Base-by-base conservation (phyloP, 2,797 vertebrate genomes). In the Pantherophis alleghaniensis region DNA sequence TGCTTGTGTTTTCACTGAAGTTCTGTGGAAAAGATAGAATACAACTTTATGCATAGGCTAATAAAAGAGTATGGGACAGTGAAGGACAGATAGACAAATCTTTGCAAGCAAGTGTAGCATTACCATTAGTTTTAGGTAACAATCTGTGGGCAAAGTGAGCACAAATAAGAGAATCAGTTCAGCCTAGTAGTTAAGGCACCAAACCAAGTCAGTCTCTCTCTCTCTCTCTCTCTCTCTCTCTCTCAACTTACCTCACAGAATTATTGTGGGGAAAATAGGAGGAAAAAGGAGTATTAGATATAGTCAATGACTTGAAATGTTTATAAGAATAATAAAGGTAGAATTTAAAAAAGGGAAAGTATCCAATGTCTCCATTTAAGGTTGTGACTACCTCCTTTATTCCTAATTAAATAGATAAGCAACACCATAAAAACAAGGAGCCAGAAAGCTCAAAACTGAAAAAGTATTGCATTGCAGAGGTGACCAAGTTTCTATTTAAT, bases 1-100 rank as follows among this genome's bases (percentile, higher is more conserved):
- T 90, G 90, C 37, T 51, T 28, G 69, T 86, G 56, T 37, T 94
- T 24, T 86, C 59, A 90, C n/a, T 0, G 55, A 24, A 0, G 0
- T 87, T 95, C 26, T 87, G 24, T 93, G 18, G 55, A 94, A 90
- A 18, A 94, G 87, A 74, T 12, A 11, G 7, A 92, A 90, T 37
- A 56, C 24, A 55, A 93, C 91, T 2, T 90, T 87, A n/a, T n/a
- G 88, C 11, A 47, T 1, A 7, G 11, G 22, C 12, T 55, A 18
- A 28, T 86, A 37, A 32, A 56, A 79, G 13, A 42, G 6, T 9
- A 88, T 22, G 5, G 66, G 13, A 88, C 47, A n/a, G 11, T 4
- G 47, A 88, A 93, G 22, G 56, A 79, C 22, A 20, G n/a, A 61
- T 47, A 74, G 32, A 69, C 28, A 88, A 28, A 88, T 63, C 86